These are phyloP conservation scores for Salmo trutta DNA, from an alignment of 2,797 vertebrate species.

Conservation along the genomic window DNA sequence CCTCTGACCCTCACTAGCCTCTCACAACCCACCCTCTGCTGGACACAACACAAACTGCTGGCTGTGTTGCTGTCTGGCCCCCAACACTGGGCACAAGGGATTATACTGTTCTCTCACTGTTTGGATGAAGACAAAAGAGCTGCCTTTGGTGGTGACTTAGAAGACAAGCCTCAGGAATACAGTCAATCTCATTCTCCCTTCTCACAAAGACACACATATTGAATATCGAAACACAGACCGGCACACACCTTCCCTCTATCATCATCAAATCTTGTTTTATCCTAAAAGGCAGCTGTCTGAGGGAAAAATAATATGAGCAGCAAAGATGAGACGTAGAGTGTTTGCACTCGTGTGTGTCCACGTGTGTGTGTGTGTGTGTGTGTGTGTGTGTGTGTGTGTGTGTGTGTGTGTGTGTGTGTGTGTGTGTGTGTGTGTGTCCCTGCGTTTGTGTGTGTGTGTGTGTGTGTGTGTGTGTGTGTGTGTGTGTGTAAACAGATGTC, in stretches of 20 bases:
- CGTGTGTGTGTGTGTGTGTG: neutral
- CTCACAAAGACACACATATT: constrained; percentile 22
- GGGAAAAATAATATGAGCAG: no score
- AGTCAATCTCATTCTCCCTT: constrained; percentile 12
- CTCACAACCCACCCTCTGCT: neutral
- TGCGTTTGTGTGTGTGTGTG: neutral
- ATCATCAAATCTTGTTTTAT: constrained; percentile 43
- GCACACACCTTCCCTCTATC: constrained; percentile 29
- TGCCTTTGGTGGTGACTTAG: constrained; percentile 18
- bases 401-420: neutral
- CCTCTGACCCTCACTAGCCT: no score
- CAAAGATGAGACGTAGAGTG: no score
- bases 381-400: no score
- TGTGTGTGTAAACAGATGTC: neutral
- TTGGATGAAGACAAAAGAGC: constrained; percentile 23
- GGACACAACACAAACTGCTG: neutral
- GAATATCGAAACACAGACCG: neutral
- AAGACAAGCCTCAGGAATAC: neutral
- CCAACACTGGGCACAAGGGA: constrained; percentile 8
- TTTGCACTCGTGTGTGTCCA: no score
- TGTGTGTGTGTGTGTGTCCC: neutral
- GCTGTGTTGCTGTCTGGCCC: neutral
- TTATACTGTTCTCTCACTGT: constrained; percentile 52
- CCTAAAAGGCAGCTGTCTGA: constrained; percentile 25
- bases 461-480: neutral